These are phyloP conservation scores for Nebria brevicollis DNA, from an alignment of 2,888 invertebrate genomes.

Conservation along the genomic window DNA sequence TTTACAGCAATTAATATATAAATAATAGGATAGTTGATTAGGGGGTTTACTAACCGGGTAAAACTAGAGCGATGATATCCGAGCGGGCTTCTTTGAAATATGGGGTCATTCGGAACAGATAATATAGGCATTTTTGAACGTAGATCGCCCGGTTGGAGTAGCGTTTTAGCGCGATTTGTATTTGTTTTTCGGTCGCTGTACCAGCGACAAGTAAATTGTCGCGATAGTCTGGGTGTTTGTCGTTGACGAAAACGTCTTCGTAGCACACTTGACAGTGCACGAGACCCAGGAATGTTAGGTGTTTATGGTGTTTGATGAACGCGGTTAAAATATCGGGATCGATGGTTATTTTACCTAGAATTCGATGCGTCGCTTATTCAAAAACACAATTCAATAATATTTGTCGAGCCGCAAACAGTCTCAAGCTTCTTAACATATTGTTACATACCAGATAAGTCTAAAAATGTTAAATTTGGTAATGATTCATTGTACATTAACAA, in stretches of 20 bases:
- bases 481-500: slow-evolving; percentile 63
- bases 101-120: slow-evolving; percentile 65
- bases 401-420: background rate
- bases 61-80: slow-evolving; percentile 71
- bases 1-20: slow-evolving; percentile 44
- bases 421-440: background rate
- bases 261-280: slow-evolving; percentile 58
- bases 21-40: background rate
- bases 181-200: slow-evolving; percentile 67
- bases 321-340: slow-evolving; percentile 24
- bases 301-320: slow-evolving; percentile 20
- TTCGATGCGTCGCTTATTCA: background rate
- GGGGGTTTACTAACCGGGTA: slow-evolving; percentile 60
- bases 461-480: slow-evolving; percentile 68
- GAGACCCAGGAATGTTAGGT: slow-evolving; percentile 33
- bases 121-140: slow-evolving; percentile 75
- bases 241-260: slow-evolving; percentile 65
- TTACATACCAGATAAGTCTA: slow-evolving; percentile 71
- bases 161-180: slow-evolving; percentile 68
- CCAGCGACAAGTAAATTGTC: slow-evolving; percentile 66
- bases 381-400: slow-evolving; percentile 22
- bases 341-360: slow-evolving; percentile 32
- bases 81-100: slow-evolving; percentile 66
- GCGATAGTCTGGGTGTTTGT: slow-evolving; percentile 60
- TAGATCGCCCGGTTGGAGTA: slow-evolving; percentile 69